These are phyloP conservation scores for Tipula unca DNA, from an alignment of 2,888 invertebrate species.

Conservation along the genomic window DNA sequence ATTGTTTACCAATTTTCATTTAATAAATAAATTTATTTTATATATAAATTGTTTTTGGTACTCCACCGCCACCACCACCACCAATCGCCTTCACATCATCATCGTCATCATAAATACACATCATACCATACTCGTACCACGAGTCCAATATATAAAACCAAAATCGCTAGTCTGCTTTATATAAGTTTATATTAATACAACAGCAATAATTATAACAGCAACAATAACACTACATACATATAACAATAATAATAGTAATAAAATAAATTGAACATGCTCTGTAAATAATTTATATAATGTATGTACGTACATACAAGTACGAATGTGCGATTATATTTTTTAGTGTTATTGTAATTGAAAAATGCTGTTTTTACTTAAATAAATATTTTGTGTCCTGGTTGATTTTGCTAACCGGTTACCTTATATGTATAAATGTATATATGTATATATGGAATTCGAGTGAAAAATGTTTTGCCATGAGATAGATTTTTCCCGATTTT, in stretches of 20 bases:
- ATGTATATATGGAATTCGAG: background rate
- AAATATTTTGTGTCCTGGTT: background rate
- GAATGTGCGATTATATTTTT: background rate
- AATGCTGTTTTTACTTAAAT: background rate
- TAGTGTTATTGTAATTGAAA: background rate
- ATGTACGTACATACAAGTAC: background rate
- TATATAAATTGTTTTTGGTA: background rate
- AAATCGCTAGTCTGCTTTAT: background rate
- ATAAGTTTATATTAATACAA: background rate
- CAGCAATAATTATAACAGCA: background rate
- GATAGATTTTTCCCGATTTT: background rate
- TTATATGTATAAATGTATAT: slow-evolving; percentile 2
- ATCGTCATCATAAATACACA: background rate
- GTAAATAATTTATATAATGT: background rate
- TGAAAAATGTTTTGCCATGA: background rate
- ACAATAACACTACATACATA: background rate
- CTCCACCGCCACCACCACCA: background rate
- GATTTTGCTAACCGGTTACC: slow-evolving; percentile 4
- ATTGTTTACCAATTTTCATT: background rate
- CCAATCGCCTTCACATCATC: background rate
- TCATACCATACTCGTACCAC: background rate
- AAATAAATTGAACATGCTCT: background rate
- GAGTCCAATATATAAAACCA: background rate
- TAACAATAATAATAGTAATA: background rate
- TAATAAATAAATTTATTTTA: background rate